Base-by-base conservation (phyloP, 1,140 invertebrate species). In the Caenorhabditis brenneri region DNA sequence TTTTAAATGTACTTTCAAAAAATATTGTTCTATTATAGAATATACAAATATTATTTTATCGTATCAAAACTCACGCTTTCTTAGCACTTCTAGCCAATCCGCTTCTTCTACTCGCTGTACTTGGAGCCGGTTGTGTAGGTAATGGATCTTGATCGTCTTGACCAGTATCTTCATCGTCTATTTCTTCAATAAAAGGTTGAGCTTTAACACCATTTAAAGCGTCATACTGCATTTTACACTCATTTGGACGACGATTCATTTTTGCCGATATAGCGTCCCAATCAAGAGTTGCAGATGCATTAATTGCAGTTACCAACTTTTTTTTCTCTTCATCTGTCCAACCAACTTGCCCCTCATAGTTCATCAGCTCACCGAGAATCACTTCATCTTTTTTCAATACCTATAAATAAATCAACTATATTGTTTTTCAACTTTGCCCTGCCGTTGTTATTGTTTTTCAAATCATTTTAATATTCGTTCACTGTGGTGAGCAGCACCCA, bases 171-270 rank as follows among this genome's bases (percentile, higher is more conserved):
- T 74, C 65, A 19, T 74, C 65, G 19, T 74, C 65, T 24, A 74
- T 9, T 74, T 74, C 65, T 46, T 74, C 65, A 0, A 74, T 24
- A 3, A 74, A 19, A 22, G 65, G 65, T 15, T 74, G 65, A 3
- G 36, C 15, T 42, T 74, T 74, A 22, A 74, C 65, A n/a, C 65
- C 65, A 15, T 74, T 74, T 36, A 74, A 19, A 24, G 36, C 65
- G 33, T 74, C 65, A 42, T 74, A 74, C 42, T 74, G 65, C 65
- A 74, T 74, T 74, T 74, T 74, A 29, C 65, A 74, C 15, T 74
- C 65, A 46, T 74, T 74, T 24, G 65, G 65, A 0, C 65, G 33
- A 22, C 65, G 65, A 74, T 74, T 74, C 65, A 74, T 74, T 42
- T 36, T 36, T 3, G 15, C 16, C 2, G 65, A 74, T 12, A 74